phyloP scores from a whole-genome alignment of 2,888 invertebrate species.

The Ditula angustiorana region DNA sequence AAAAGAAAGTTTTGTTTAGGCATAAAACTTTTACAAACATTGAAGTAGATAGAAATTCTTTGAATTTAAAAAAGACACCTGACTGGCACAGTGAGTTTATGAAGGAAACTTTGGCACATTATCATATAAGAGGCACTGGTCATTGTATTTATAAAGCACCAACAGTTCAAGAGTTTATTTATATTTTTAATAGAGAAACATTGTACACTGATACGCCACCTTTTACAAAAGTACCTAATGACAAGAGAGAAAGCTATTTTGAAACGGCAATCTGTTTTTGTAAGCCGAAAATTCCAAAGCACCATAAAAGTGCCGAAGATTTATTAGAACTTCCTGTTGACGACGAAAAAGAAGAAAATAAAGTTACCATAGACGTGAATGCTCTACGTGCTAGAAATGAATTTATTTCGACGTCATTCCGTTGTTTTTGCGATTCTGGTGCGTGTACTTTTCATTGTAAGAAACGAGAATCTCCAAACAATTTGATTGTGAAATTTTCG shows the following conservation, averaged over 20 bases:
- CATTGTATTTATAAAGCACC: conserved; percentile 80
- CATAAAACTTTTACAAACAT: conserved; percentile 82
- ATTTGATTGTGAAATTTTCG: conserved; percentile 75
- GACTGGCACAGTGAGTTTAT: conserved; percentile 68
- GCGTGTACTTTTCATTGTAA: conserved; percentile 69
- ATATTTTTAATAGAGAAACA: conserved; percentile 79
- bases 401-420: conserved; percentile 69
- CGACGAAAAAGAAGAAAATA: conserved; percentile 54
- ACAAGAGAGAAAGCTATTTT: conserved; percentile 71
- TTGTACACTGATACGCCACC: conserved; percentile 67
- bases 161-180: conserved; percentile 75
- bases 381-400: conserved; percentile 62
- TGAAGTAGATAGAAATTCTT: conserved; percentile 73
- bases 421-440: conserved; percentile 76
- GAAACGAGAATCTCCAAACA: conserved; percentile 61
- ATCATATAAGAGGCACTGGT: conserved; percentile 80
- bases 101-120: conserved; percentile 74
- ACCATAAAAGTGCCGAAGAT: conserved; percentile 78
- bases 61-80: conserved; percentile 63
- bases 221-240: conserved; percentile 64
- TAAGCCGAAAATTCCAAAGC: conserved; percentile 70
- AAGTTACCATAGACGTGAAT: conserved; percentile 66
- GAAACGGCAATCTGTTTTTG: conserved; percentile 83
- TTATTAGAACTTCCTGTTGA: conserved; percentile 62
- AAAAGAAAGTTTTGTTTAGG: conserved; percentile 73